phyloP scores from a whole-genome alignment of 1,140 invertebrate genomes.

The Zaprionus kolodkinae region DNA sequence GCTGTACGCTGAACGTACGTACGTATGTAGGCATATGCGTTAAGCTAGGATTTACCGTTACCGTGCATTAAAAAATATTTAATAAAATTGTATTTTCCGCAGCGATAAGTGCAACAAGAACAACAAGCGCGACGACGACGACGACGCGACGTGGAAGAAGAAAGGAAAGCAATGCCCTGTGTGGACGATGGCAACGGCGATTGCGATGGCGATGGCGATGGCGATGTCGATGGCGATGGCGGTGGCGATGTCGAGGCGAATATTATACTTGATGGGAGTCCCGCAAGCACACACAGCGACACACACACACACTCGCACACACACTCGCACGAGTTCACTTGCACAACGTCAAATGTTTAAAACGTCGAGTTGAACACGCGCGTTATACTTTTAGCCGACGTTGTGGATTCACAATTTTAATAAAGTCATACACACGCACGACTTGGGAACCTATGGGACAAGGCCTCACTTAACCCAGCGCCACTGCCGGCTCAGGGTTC shows the following conservation, averaged over 20 bases:
- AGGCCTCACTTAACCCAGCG: constrained; percentile 28
- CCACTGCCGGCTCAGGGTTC: constrained; percentile 17
- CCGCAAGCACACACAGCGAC: background rate
- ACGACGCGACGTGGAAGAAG: background rate
- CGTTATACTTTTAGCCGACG: constrained; percentile 52
- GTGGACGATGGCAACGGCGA: background rate
- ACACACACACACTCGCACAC: background rate
- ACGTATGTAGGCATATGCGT: constrained; percentile 13
- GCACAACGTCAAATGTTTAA: constrained; percentile 62
- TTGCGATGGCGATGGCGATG: background rate
- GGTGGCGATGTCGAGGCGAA: constrained; percentile 27
- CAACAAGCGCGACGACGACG: constrained; percentile 15
- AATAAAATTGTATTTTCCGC: constrained; percentile 57
- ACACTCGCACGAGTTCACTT: constrained; percentile 36
- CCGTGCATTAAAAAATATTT: constrained; percentile 47
- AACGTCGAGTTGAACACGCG: constrained; percentile 61
- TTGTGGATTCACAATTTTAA: constrained; percentile 65
- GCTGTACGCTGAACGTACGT: no score
- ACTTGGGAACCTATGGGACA: constrained; percentile 25
- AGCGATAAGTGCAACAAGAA: constrained; percentile 49
- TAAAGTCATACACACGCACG: constrained; percentile 78
- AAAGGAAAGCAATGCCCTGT: background rate
- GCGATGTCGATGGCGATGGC: background rate
- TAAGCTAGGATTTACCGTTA: constrained; percentile 64
- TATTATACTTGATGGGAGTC: constrained; percentile 58